Conservation (phyloP, 2,113 vertebrate genomes). For the Elephas maximus region DNA sequence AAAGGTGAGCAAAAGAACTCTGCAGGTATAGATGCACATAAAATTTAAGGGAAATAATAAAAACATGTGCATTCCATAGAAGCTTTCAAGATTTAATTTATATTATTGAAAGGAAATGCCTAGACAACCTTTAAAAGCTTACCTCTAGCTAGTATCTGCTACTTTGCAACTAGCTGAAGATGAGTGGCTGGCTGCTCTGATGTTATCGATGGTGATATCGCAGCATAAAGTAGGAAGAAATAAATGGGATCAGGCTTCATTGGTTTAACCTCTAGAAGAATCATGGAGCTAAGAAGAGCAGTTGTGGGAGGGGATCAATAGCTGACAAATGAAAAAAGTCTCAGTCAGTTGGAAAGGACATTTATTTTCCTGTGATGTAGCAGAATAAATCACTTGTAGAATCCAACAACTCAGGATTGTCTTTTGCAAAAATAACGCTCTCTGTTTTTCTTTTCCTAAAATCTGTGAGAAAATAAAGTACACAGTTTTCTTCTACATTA, state of each 20-base stretch:
- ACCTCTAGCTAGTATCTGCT: slow-evolving; percentile 35
- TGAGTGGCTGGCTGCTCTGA: slow-evolving; percentile 61
- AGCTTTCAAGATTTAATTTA: slow-evolving; percentile 56
- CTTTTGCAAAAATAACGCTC: slow-evolving; percentile 63
- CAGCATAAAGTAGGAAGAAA: slow-evolving; percentile 80
- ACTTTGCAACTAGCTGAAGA: slow-evolving; percentile 66
- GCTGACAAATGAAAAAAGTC: slow-evolving; percentile 84
- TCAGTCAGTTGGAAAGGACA: slow-evolving; percentile 76
- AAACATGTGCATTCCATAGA: background rate
- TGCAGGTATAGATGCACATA: background rate
- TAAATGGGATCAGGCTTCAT: slow-evolving; percentile 78
- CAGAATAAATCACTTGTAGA: slow-evolving; percentile 80
- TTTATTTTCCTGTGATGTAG: slow-evolving; percentile 80
- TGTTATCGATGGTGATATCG: slow-evolving; percentile 80
- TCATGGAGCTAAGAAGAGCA: slow-evolving; percentile 78
- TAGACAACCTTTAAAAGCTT: slow-evolving; percentile 44
- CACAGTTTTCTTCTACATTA: background rate
- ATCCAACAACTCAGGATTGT: slow-evolving; percentile 69
- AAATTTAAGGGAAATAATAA: slow-evolving; percentile 11
- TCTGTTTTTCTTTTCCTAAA: slow-evolving; percentile 50
- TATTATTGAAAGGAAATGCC: slow-evolving; percentile 53
- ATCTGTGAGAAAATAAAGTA: slow-evolving; percentile 12
- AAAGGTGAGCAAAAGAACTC: background rate
- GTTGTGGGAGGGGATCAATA: slow-evolving; percentile 83
- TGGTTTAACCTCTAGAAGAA: slow-evolving; percentile 84